Base-by-base conservation (phyloP, 2,113 vertebrate genomes). In the Sardina pilchardus region DNA sequence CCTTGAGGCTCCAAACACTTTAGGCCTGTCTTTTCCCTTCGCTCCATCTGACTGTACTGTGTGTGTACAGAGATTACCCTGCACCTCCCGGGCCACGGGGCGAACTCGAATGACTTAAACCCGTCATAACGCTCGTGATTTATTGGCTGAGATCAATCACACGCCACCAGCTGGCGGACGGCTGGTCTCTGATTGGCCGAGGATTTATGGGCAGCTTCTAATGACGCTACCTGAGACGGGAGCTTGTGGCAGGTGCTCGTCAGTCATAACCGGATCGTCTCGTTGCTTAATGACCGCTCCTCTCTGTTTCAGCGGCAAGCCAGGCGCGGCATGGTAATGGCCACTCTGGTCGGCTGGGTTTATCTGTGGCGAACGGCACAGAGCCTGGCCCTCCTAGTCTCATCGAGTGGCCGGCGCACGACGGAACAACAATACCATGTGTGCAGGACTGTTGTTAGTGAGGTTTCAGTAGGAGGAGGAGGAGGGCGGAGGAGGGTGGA, bases 301-400 rank as follows among this genome's bases (percentile, higher is more conserved):
- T 39, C 71, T 78, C 71, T 39, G 71, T 78, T 78, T 34, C 34
- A 34, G 10, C 34, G 30, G 71, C 71, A 78, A 34, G 71, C 71
- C 71, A 47, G 16, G 47, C 67, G 78, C 81, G 84, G 71, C 83
- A 78, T 78, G 34, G 30, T 78, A 78, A 78, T 78, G 71, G 71
- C 30, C 71, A 78, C 12, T 78, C 0, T 78, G 71, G 71, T 34
- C 71, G 34, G 67, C 67, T 34, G 67, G 30, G 71, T 78, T 78
- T 78, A 78, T 78, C 71, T 78, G 30, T 36, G 26, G 30, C 71
- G 4, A 36, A 78, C 71, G 71, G 71, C 71, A 78, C 30, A 78
- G 30, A 78, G 71, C 59, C n/a, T n/a, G 26, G n/a, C 63, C 63
- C 63, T 71, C 26, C 34, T 34, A 34, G 26, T 78, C 71, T 78